These are phyloP conservation scores for Idaea dimidiata DNA, from an alignment of 2,888 invertebrate genomes.

Conservation along the genomic window DNA sequence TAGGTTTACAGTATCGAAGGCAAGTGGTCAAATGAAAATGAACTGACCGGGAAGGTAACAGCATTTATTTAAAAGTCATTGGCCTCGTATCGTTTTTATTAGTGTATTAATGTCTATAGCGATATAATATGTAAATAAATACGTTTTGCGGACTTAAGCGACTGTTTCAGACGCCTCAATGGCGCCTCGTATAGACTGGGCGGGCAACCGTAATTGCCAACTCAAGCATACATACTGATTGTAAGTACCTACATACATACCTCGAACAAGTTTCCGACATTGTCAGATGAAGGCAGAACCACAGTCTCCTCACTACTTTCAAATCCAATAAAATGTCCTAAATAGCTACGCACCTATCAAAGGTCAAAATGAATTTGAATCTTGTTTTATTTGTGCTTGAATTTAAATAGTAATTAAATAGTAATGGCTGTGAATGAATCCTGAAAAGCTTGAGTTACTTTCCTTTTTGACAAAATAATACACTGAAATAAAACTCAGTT, in stretches of 20 bases:
- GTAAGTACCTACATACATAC: too few relatives aligned
- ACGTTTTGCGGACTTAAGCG: background rate
- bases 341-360: background rate
- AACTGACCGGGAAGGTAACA: background rate
- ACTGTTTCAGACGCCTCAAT: slow-evolving; percentile 4
- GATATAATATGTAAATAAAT: too few relatives aligned
- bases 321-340: background rate
- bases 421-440: too few relatives aligned
- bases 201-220: slow-evolving; percentile 4
- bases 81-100: slow-evolving; percentile 8
- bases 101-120: slow-evolving; percentile 4
- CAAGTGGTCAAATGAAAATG: background rate
- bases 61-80: slow-evolving; percentile 4
- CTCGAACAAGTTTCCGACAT: slow-evolving; percentile 47
- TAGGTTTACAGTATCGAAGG: background rate
- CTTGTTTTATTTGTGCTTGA: too few relatives aligned
- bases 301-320: slow-evolving; percentile 12
- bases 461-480: too few relatives aligned
- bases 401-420: too few relatives aligned
- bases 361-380: background rate
- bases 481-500: too few relatives aligned
- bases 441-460: too few relatives aligned
- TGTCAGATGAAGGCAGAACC: slow-evolving; percentile 24
- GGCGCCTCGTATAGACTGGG: slow-evolving; percentile 6
- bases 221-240: slow-evolving; percentile 21